Percentiles rank a stretch among this genome's conserved stretches.
Conservation (phyloP, 2,888 invertebrate species). For the Eledone cirrhosa region DNA sequence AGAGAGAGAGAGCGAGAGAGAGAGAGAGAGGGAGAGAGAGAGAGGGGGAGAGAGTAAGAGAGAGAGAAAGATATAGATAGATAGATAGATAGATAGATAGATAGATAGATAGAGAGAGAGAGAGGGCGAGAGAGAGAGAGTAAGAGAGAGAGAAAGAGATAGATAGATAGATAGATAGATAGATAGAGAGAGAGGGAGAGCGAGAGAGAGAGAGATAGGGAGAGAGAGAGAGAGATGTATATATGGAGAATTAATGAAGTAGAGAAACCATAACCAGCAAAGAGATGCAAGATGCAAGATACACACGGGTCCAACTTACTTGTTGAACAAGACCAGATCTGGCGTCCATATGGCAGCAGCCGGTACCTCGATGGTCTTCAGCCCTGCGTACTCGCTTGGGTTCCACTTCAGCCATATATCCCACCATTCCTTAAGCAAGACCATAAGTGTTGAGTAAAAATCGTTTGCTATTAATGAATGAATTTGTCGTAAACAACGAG, state of each 20-base stretch:
- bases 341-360: constrained; percentile 74
- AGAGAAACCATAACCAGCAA: background rate
- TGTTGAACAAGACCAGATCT: constrained; percentile 65
- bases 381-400: constrained; percentile 91
- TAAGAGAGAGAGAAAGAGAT: too few relatives aligned
- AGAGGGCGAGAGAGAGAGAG: too few relatives aligned
- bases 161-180: too few relatives aligned
- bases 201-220: background rate
- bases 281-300: background rate
- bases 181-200: background rate
- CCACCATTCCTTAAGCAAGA: constrained; percentile 56
- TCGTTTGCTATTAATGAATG: background rate
- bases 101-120: too few relatives aligned
- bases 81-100: too few relatives aligned
- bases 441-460: constrained; percentile 6
- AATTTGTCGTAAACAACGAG: background rate
- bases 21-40: too few relatives aligned
- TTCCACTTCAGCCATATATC: constrained; percentile 97
- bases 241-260: background rate
- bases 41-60: too few relatives aligned
- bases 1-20: too few relatives aligned
- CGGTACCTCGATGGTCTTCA: constrained; percentile 91
- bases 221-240: too few relatives aligned
- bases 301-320: constrained; percentile 51
- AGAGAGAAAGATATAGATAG: too few relatives aligned